Evolutionary conservation across 2,797 vertebrate species (phyloP).

Genomic region (Pseudochaenichthys georgianus): DNA sequence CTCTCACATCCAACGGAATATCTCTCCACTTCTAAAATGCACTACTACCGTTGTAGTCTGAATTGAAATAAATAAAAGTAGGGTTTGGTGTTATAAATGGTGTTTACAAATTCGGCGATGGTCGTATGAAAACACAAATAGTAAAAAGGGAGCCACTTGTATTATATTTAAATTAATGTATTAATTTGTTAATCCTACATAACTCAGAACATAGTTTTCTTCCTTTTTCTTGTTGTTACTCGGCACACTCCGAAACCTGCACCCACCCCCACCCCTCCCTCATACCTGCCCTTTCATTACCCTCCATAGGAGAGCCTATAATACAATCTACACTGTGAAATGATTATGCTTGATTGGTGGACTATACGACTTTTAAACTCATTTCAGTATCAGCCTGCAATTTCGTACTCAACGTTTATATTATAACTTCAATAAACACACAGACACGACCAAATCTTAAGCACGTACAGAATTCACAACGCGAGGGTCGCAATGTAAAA

Average conservation of each 20-base stretch:
- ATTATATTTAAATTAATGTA: background rate
- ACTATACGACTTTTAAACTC: background rate
- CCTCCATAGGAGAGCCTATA: background rate
- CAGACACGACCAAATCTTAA: background rate
- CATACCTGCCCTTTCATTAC: background rate
- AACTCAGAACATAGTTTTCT: background rate
- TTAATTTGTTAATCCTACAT: background rate
- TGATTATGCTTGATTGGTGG: background rate
- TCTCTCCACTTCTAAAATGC: background rate
- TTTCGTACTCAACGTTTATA: background rate
- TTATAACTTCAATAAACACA: background rate
- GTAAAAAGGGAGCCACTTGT: too few relatives aligned
- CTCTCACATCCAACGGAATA: background rate
- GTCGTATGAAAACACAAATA: background rate
- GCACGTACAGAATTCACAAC: background rate
- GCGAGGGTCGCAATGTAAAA: conserved; percentile 1
- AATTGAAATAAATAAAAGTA: fast-evolving
- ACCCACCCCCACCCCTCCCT: background rate
- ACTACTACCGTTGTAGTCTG: too few relatives aligned
- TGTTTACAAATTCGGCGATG: background rate
- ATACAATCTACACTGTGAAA: background rate
- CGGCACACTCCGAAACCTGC: background rate
- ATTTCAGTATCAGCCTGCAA: background rate
- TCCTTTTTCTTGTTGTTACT: background rate
- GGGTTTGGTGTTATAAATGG: background rate